A percentile compares a stretch with the other conserved stretches of the same genome.
phyloP scores from a whole-genome alignment of 2,797 vertebrate genomes.

The Lagocephalus sceleratus region DNA sequence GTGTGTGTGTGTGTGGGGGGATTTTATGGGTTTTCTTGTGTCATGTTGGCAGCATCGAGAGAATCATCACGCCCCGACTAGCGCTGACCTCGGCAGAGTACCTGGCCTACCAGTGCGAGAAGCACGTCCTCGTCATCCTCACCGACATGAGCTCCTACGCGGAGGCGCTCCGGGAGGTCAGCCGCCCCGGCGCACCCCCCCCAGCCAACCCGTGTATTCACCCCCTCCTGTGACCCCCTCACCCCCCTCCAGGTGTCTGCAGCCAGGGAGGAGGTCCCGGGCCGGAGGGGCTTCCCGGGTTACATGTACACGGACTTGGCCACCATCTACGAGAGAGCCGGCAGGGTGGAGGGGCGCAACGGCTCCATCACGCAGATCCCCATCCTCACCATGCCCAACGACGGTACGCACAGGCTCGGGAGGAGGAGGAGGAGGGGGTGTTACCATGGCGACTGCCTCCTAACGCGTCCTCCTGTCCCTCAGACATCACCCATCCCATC shows the following conservation, averaged over 20 bases:
- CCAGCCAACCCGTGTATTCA: not conserved
- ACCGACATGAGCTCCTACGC: conserved; percentile 82
- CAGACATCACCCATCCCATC: conserved; percentile 75
- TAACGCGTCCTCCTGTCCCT: not conserved
- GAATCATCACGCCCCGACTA: conserved; percentile 79
- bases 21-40: not conserved
- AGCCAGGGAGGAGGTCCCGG: conserved; percentile 82
- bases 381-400: conserved; percentile 86
- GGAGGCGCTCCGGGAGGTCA: conserved; percentile 78
- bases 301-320: conserved; percentile 87
- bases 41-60: conserved; percentile 69
- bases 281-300: conserved; percentile 80
- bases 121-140: conserved; percentile 80
- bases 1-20: no score
- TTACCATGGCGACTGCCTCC: not conserved
- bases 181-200: not conserved
- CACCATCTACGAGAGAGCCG: conserved; percentile 82
- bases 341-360: conserved; percentile 80
- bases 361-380: conserved; percentile 86
- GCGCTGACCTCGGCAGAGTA: conserved; percentile 78
- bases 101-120: conserved; percentile 81
- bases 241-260: conserved; percentile 73
- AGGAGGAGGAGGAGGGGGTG: no score
- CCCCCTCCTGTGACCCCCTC: not conserved
- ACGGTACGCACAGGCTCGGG: conserved; percentile 58